phyloP scores from a whole-genome alignment of 2,888 invertebrate genomes.

The Orthosia cruda region DNA sequence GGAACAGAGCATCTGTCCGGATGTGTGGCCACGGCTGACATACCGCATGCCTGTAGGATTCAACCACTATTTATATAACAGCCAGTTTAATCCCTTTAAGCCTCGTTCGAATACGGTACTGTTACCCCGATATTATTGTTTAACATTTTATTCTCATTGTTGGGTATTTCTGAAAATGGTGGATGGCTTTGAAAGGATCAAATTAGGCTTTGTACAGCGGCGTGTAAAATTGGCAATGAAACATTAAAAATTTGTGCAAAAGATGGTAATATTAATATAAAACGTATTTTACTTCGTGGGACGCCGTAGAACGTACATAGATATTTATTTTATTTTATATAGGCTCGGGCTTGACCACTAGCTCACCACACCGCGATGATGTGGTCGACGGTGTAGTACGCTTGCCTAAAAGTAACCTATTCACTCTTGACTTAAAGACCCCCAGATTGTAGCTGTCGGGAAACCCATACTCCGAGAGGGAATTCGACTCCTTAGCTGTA shows the following conservation, averaged over 20 bases:
- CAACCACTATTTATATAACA: neutral
- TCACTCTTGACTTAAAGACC: no score
- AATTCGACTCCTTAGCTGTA: no score
- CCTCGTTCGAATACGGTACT: slow-evolving; percentile 2
- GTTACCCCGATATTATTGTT: neutral
- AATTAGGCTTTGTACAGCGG: neutral
- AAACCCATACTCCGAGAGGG: no score
- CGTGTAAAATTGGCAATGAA: neutral
- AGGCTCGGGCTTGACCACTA: no score
- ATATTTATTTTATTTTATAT: no score
- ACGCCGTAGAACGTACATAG: no score
- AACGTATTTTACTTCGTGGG: no score
- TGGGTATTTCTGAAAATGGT: neutral
- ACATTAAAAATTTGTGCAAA: neutral
- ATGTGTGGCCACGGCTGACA: neutral
- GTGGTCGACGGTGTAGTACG: no score
- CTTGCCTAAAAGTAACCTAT: no score
- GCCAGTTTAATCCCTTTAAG: slow-evolving; percentile 1
- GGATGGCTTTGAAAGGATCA: neutral
- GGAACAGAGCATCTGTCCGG: neutral
- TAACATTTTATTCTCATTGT: neutral
- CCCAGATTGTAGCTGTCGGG: no score
- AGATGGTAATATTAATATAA: no score
- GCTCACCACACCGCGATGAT: no score
- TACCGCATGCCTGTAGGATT: neutral